A percentile compares a stretch with the other conserved stretches of the same genome.
phyloP scores from a whole-genome alignment of 92 coral and sea anemone genomes.

The Muricea muricata region DNA sequence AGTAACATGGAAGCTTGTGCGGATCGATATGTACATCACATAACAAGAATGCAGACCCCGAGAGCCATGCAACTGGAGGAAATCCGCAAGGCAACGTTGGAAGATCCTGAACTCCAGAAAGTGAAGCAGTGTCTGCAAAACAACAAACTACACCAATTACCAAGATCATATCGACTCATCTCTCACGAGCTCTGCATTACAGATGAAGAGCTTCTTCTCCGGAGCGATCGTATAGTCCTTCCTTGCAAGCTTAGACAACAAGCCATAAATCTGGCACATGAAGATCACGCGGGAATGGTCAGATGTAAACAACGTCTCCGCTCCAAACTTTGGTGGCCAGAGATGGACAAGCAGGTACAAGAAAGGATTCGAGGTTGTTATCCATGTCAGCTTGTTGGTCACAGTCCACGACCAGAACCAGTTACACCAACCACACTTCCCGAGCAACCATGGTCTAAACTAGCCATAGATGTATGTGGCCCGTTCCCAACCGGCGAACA shows the following conservation, averaged over 20 bases:
- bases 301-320: no score
- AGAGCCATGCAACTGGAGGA: slow-evolving; percentile 52
- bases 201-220: slow-evolving; percentile 56
- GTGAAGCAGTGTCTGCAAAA: slow-evolving; percentile 24
- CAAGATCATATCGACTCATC: slow-evolving; percentile 37
- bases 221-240: slow-evolving; percentile 57
- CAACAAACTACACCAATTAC: slow-evolving; percentile 42
- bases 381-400: no score
- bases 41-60: slow-evolving; percentile 45
- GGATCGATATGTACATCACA: slow-evolving; percentile 46
- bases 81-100: slow-evolving; percentile 44
- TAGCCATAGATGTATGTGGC: no score
- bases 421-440: background rate
- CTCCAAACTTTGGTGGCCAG: no score
- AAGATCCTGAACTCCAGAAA: slow-evolving; percentile 46
- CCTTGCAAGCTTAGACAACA: slow-evolving; percentile 45
- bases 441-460: no score
- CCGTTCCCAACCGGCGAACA: background rate
- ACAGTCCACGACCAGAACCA: no score
- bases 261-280: no score
- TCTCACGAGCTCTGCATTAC: slow-evolving; percentile 66
- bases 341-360: no score
- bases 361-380: no score
- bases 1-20: slow-evolving; percentile 62
- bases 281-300: no score